These are phyloP conservation scores for Dendroctonus valens DNA, from an alignment of 1,140 invertebrate species.

Conservation along the genomic window DNA sequence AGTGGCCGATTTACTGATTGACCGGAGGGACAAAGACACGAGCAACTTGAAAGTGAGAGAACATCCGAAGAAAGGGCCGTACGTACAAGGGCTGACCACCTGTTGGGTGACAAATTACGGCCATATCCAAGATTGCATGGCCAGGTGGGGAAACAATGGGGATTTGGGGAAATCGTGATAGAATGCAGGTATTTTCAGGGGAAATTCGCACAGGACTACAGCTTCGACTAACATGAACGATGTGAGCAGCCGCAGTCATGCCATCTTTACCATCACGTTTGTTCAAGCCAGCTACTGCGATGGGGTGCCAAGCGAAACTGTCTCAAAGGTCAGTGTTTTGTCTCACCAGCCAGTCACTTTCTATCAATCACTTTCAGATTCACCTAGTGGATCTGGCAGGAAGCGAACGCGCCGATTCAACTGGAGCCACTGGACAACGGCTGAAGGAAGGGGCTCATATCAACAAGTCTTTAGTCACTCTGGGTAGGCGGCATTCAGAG, in stretches of 20 bases:
- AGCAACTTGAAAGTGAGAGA: slow-evolving; percentile 71
- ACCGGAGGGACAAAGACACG: slow-evolving; percentile 18
- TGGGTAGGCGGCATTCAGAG: slow-evolving; percentile 57
- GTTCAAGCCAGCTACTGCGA: slow-evolving; percentile 72
- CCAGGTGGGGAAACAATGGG: slow-evolving; percentile 33
- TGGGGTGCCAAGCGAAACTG: slow-evolving; percentile 77
- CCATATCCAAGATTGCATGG: slow-evolving; percentile 70
- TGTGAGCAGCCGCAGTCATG: slow-evolving; percentile 63
- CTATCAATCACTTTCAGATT: slow-evolving; percentile 53
- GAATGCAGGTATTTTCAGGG: slow-evolving; percentile 55
- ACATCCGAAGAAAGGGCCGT: slow-evolving; percentile 83
- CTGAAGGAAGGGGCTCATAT: slow-evolving; percentile 79
- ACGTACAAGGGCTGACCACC: slow-evolving; percentile 84
- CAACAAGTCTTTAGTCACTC: slow-evolving; percentile 76
- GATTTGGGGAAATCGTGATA: background rate
- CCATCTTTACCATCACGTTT: slow-evolving; percentile 63
- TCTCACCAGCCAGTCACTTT: background rate
- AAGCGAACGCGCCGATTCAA: slow-evolving; percentile 46
- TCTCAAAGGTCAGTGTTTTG: slow-evolving; percentile 66
- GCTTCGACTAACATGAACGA: slow-evolving; percentile 54
- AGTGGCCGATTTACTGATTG: slow-evolving; percentile 72
- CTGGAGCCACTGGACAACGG: slow-evolving; percentile 44
- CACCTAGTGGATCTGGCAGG: slow-evolving; percentile 70
- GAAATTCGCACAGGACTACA: slow-evolving; percentile 72
- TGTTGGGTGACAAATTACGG: slow-evolving; percentile 84